These are phyloP conservation scores for Anthopleura xanthogrammica DNA, from an alignment of 92 coral and sea anemone species.

Conservation along the genomic window DNA sequence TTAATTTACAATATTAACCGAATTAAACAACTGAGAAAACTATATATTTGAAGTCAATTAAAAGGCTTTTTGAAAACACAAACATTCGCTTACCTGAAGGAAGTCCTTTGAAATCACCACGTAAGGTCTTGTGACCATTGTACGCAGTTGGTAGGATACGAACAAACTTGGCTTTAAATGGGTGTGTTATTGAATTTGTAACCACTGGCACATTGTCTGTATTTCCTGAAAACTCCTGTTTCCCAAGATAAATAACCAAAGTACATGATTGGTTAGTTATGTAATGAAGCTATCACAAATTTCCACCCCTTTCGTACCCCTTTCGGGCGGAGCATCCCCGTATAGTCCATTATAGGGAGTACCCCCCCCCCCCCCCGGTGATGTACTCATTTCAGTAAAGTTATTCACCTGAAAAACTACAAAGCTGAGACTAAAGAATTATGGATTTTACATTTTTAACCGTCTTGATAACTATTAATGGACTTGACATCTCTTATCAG, in stretches of 20 bases:
- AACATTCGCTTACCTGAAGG: conserved; percentile 1
- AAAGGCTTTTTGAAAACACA: background rate
- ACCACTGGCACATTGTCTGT: background rate
- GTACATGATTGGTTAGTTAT: background rate
- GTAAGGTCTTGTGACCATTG: background rate
- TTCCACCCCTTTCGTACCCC: no score
- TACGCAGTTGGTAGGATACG: conserved; percentile 1
- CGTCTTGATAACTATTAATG: no score
- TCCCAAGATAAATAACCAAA: background rate
- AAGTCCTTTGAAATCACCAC: conserved; percentile 18
- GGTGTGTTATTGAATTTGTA: background rate
- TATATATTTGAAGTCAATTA: background rate
- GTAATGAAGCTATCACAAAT: no score
- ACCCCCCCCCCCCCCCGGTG: no score
- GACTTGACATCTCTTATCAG: no score
- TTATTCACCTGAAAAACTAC: no score
- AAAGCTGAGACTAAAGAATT: no score
- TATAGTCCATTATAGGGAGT: no score
- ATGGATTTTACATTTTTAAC: no score
- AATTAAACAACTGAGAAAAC: background rate
- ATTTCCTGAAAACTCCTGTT: conserved; percentile 14
- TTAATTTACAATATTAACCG: no score
- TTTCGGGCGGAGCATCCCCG: no score
- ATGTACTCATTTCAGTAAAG: no score
- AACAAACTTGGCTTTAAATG: conserved; percentile 24